A percentile compares a stretch with the other conserved stretches of the same genome.
These are phyloP conservation scores for Hydroisotoma schaefferi DNA, from an alignment of 2,888 invertebrate species.

Conservation along the genomic window DNA sequence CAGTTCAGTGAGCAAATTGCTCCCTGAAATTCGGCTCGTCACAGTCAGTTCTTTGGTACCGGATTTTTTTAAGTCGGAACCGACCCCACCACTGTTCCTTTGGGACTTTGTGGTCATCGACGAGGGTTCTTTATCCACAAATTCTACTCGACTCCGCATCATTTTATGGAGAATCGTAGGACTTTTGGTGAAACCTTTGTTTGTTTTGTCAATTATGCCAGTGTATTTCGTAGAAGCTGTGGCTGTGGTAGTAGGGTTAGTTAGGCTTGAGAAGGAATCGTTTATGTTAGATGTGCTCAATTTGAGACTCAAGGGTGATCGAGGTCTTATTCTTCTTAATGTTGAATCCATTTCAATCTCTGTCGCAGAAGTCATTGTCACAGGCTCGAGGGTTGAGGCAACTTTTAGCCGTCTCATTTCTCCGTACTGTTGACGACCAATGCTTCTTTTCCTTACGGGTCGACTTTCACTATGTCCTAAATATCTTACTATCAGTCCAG, in stretches of 20 bases:
- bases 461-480: no score
- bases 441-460: no score
- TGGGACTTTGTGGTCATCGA: background rate
- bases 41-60: conserved; percentile 12
- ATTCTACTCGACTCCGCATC: conserved; percentile 6
- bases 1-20: conserved; percentile 14
- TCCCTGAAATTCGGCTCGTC: conserved; percentile 8
- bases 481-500: no score
- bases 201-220: conserved; percentile 9
- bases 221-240: conserved; percentile 8
- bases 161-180: background rate
- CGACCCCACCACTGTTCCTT: conserved; percentile 5
- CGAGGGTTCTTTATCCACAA: background rate
- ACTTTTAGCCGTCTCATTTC: background rate
- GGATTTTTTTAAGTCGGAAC: background rate
- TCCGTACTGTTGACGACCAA: no score
- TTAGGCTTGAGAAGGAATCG: background rate
- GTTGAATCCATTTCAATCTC: background rate
- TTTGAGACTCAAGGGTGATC: background rate
- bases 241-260: background rate
- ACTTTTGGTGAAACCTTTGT: conserved; percentile 3
- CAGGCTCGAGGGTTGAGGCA: background rate
- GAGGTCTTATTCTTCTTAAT: background rate
- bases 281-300: background rate
- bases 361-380: background rate